Percentiles rank a stretch among this genome's conserved stretches.
phyloP scores from a whole-genome alignment of 1,140 invertebrate genomes.

The Neodiprion lecontei region DNA sequence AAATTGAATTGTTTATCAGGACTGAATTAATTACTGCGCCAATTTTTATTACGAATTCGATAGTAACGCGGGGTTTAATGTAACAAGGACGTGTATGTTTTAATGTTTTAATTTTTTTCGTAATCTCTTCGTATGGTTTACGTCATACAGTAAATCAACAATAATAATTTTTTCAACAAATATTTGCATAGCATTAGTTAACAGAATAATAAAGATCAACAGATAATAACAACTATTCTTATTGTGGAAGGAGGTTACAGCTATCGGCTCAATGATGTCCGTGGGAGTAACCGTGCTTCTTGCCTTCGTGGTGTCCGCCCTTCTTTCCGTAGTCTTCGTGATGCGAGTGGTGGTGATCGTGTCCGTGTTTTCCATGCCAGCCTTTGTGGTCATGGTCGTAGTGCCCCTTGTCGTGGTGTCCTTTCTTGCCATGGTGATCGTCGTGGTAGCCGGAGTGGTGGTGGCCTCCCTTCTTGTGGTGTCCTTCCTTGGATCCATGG shows the following conservation, averaged over 20 bases:
- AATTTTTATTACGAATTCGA: no score
- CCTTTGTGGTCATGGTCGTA: constrained; percentile 75
- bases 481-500: constrained; percentile 67
- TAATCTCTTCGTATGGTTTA: constrained; percentile 1
- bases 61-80: no score
- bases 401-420: constrained; percentile 69
- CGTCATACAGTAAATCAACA: neutral
- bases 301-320: constrained; percentile 65
- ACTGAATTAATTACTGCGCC: no score
- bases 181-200: constrained; percentile 9
- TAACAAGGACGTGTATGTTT: no score
- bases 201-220: constrained; percentile 10
- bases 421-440: constrained; percentile 48
- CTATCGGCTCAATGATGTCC: constrained; percentile 2
- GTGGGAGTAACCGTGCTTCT: constrained; percentile 59
- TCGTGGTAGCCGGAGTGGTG: constrained; percentile 68
- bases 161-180: neutral
- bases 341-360: constrained; percentile 66
- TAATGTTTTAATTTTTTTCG: neutral
- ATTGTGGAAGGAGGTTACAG: neutral
- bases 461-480: constrained; percentile 73
- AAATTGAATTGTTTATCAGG: no score
- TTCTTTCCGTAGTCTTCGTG: constrained; percentile 69
- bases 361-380: constrained; percentile 68
- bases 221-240: neutral